Base-by-base conservation (phyloP, 92 coral and sea anemone genomes). In the Hydrozoanthus gracilis region DNA sequence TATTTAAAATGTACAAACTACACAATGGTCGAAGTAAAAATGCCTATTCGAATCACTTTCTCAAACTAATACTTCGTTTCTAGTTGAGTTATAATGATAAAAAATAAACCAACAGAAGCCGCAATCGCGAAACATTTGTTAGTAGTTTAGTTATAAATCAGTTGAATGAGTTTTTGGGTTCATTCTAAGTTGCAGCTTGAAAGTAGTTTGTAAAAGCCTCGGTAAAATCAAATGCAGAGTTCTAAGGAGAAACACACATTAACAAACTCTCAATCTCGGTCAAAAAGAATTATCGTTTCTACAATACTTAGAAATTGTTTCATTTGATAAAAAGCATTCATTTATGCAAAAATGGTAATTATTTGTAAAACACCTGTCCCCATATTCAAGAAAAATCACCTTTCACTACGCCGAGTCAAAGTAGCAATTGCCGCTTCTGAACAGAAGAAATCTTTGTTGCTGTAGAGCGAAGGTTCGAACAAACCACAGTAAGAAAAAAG, bases 301-400 rank as follows among this genome's bases (percentile, higher is more conserved):
- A 46, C 13, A 46, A 64, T 66, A 16, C 46, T 47, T 18, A 17
- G 17, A 27, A 62, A 80, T 20, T 67, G 46, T 66, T 80, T 80
- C 74, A 48, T 27, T 67, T 80, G 5, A 65, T 4, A 48, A 9
- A 18, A 65, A 46, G 60, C 13, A 74, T 60, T 66, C 55, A 48
- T 80, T 80, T 80, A 80, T 80, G 72, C 75, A 80, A 48, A 80
- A 46, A 80, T 64, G 74, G 60, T 65, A 66, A 80, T 64, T 64
- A 20, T 44, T 5, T 10, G 17, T 50, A 47, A 45, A 64, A 64
- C 85, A 80, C 85, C 85, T 80, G 85, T 78, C 51, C 73, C 15
- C 48, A 47, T 80, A 9, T 79, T 45, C 48, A 5, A 18, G 17
- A 46, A 58, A 80, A 80, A 60, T 65, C 18, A 45, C 65, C 61